Evolutionary conservation across 2,113 vertebrate species (phyloP).

Genomic region (Patagioenas fasciata): DNA sequence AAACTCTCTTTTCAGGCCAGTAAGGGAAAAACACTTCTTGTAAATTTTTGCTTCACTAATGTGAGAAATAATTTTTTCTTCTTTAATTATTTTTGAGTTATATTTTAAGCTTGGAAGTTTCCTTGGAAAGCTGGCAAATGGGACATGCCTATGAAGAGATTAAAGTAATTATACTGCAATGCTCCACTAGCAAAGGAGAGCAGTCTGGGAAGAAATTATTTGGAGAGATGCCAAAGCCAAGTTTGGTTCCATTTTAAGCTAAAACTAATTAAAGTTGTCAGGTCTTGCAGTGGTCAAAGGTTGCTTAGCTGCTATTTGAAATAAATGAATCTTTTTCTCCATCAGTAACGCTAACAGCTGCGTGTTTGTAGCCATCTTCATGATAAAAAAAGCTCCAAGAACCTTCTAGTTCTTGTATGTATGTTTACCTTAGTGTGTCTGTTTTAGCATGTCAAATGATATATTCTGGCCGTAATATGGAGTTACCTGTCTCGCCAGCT

Average conservation of each 20-base stretch:
- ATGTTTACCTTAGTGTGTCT: background rate
- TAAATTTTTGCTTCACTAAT: conserved; percentile 29
- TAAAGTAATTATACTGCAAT: conserved; percentile 62
- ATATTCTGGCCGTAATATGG: background rate
- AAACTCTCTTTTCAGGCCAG: background rate
- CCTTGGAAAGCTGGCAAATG: conserved; percentile 59
- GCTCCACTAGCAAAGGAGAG: conserved; percentile 41
- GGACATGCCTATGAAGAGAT: conserved; percentile 62
- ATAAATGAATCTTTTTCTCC: conserved; percentile 36
- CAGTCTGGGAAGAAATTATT: conserved; percentile 57
- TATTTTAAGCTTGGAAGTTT: conserved; percentile 39
- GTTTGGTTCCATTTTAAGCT: conserved; percentile 56
- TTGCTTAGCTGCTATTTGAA: conserved; percentile 37
- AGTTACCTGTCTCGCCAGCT: background rate
- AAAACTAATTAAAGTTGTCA: conserved; percentile 67
- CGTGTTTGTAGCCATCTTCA: background rate
- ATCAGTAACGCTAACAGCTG: background rate
- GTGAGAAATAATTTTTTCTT: background rate
- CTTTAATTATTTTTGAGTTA: conserved; percentile 8
- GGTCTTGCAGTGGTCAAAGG: conserved; percentile 36
- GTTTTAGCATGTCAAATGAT: background rate
- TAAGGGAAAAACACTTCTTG: background rate
- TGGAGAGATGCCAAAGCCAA: conserved; percentile 39
- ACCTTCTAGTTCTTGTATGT: background rate
- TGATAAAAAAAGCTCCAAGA: background rate